phyloP scores from a whole-genome alignment of 2,797 vertebrate genomes.

The Eutrigla gurnardus region DNA sequence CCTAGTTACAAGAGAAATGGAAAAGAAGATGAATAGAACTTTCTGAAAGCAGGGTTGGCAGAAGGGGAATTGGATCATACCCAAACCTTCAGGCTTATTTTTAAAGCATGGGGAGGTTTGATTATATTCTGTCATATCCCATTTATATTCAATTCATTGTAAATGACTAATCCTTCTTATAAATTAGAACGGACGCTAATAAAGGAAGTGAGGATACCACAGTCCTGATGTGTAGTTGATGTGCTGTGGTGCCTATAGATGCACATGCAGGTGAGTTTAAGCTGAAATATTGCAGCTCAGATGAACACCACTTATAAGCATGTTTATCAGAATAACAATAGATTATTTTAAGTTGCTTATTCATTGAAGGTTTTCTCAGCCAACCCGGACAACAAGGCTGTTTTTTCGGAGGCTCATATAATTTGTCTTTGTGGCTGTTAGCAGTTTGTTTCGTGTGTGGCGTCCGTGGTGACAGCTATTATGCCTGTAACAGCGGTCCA shows the following conservation, averaged over 20 bases:
- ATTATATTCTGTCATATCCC: constrained; percentile 74
- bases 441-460: constrained; percentile 26
- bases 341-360: constrained; percentile 10
- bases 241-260: constrained; percentile 31
- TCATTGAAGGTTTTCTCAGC: constrained; percentile 2
- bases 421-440: constrained; percentile 17
- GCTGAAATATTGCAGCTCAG: constrained; percentile 12
- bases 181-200: constrained; percentile 55
- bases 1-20: constrained; percentile 76
- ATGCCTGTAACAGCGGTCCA: constrained; percentile 6
- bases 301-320: constrained; percentile 1
- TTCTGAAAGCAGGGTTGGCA: constrained; percentile 70
- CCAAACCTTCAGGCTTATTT: constrained; percentile 70
- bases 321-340: constrained; percentile 21
- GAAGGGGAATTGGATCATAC: constrained; percentile 77
- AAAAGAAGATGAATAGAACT: constrained; percentile 77
- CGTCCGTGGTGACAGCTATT: constrained; percentile 20
- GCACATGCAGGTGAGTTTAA: constrained; percentile 6
- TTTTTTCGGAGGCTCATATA: constrained; percentile 15
- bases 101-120: constrained; percentile 63
- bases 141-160: constrained; percentile 69
- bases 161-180: constrained; percentile 62
- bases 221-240: constrained; percentile 45
- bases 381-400: not conserved
- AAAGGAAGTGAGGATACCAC: constrained; percentile 37